Evolutionary conservation across 1,140 invertebrate species (phyloP).

Genomic region (Brachionus manjavacas): DNA sequence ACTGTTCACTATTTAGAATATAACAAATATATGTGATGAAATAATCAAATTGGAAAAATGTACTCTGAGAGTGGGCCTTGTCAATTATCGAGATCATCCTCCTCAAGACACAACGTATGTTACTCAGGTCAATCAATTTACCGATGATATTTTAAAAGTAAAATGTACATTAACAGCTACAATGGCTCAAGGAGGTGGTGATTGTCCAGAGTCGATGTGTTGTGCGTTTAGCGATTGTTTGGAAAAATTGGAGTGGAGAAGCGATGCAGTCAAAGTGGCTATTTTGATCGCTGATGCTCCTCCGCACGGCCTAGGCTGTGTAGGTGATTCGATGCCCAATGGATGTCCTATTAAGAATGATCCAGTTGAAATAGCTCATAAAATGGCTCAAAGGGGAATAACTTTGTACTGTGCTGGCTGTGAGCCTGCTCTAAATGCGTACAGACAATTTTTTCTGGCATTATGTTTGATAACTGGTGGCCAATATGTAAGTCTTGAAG

Average conservation of each 20-base stretch:
- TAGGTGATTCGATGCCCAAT: slow-evolving; percentile 11
- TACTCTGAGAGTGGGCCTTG: not conserved
- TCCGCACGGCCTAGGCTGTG: slow-evolving; percentile 20
- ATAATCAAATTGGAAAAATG: slow-evolving; percentile 20
- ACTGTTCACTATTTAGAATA: not conserved
- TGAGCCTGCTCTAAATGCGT: not conserved
- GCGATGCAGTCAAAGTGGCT: slow-evolving; percentile 28
- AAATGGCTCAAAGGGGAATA: slow-evolving; percentile 9
- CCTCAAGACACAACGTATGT: slow-evolving; percentile 12
- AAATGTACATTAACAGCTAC: not conserved
- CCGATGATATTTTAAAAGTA: slow-evolving; percentile 20
- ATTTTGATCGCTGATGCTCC: slow-evolving; percentile 42
- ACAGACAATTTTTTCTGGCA: slow-evolving; percentile 29
- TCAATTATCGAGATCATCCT: slow-evolving; percentile 39
- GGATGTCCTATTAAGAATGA: slow-evolving; percentile 36
- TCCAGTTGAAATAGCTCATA: slow-evolving; percentile 35
- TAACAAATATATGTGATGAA: slow-evolving; percentile 1
- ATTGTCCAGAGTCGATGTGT: slow-evolving; percentile 8
- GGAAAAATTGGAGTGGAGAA: slow-evolving; percentile 27
- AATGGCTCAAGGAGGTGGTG: not conserved
- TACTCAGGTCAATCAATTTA: slow-evolving; percentile 15
- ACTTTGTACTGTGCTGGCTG: slow-evolving; percentile 24
- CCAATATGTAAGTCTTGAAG: slow-evolving; percentile 11
- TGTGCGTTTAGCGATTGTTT: not conserved
- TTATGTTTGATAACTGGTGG: slow-evolving; percentile 36